Percentiles rank a stretch among this genome's conserved stretches.
Conservation (phyloP, 2,797 vertebrate species). For the Periparus ater region DNA sequence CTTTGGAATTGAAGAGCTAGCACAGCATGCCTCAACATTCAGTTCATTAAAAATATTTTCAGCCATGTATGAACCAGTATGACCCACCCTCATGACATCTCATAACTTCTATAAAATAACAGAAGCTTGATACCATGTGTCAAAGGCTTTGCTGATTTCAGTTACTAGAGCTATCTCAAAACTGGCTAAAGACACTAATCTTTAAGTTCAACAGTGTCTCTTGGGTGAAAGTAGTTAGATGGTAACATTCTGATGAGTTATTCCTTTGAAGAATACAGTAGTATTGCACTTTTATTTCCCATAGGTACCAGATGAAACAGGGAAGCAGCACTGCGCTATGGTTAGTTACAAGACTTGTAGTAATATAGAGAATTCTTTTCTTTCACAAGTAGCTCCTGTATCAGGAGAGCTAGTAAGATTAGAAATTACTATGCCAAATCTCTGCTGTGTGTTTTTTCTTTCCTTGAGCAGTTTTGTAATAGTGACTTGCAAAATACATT, state of each 20-base stretch:
- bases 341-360: not conserved
- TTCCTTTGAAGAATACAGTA: not conserved
- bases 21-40: not conserved
- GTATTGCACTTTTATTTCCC: not conserved
- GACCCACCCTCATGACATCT: not conserved
- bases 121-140: not conserved
- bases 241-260: not conserved
- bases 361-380: not conserved
- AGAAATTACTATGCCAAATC: not conserved
- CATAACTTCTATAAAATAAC: not conserved
- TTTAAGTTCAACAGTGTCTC: not conserved
- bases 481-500: not conserved
- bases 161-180: not conserved
- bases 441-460: not conserved
- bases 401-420: not conserved
- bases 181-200: not conserved
- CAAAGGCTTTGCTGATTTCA: not conserved
- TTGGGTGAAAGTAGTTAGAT: not conserved
- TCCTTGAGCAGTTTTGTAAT: not conserved
- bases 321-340: not conserved
- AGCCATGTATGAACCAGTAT: not conserved
- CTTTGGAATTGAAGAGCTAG: not conserved
- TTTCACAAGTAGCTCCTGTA: not conserved
- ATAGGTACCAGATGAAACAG: not conserved
- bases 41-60: not conserved